Conservation (phyloP, 2,888 invertebrate species). For the Therioaphis trifolii region DNA sequence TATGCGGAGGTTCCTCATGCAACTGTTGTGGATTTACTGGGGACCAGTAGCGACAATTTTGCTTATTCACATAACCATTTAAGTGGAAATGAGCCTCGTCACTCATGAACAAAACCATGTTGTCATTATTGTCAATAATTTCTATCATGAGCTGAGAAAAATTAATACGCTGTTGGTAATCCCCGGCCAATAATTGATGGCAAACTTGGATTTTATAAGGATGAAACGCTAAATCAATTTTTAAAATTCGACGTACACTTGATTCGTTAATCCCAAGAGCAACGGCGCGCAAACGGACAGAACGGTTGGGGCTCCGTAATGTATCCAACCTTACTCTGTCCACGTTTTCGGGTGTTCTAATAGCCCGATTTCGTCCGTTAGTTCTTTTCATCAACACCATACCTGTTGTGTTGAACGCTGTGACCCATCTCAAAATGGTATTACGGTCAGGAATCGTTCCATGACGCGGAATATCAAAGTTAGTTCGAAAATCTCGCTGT, state of each 20-base stretch:
- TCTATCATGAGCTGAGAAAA: slow-evolving; percentile 38
- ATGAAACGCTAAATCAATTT: slow-evolving; percentile 63
- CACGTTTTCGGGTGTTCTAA: slow-evolving; percentile 14
- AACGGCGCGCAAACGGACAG: neutral
- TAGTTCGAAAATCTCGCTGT: slow-evolving; percentile 49
- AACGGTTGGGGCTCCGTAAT: slow-evolving; percentile 4
- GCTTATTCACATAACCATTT: neutral
- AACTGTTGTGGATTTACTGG: neutral
- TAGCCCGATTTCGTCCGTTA: neutral
- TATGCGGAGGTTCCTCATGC: no score
- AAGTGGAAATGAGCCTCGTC: slow-evolving; percentile 64
- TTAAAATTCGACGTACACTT: neutral
- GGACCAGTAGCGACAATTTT: slow-evolving; percentile 15
- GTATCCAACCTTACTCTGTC: slow-evolving; percentile 14
- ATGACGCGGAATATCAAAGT: slow-evolving; percentile 20
- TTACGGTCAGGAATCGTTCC: no score
- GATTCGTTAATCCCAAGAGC: slow-evolving; percentile 1
- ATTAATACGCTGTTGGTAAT: slow-evolving; percentile 35
- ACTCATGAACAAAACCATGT: slow-evolving; percentile 57
- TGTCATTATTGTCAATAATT: slow-evolving; percentile 34
- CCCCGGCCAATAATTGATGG: slow-evolving; percentile 50
- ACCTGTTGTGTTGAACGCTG: neutral
- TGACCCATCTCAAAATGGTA: no score
- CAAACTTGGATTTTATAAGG: slow-evolving; percentile 62
- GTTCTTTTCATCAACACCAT: slow-evolving; percentile 14